Base-by-base conservation (phyloP, 2,797 vertebrate genomes). In the Cottoperca gobio region DNA sequence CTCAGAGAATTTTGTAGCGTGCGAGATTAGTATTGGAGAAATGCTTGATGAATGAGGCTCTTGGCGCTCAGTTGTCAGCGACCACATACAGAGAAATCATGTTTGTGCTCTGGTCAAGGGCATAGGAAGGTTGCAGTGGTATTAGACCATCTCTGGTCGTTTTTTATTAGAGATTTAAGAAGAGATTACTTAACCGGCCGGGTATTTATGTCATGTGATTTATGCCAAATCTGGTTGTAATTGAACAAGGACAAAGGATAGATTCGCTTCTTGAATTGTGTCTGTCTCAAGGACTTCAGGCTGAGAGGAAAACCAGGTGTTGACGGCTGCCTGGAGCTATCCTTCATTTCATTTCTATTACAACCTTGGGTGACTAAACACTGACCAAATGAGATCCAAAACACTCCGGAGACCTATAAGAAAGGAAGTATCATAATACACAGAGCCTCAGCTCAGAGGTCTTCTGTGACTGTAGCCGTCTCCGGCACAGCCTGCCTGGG, bases 281-380 rank as follows among this genome's bases (percentile, higher is more conserved):
- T 67, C 69, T 76, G n/a, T n/a, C n/a, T 80, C 49, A 69, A 64
- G 59, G 48, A 68, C 58, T 71, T 46, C 10, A 21, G 53, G 52
- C 48, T 39, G 59, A 50, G 40, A 69, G 46, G 54, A 60, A 75
- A 78, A 60, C 62, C 35, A 66, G 49, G 33, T 33, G 39, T 35
- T 59, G 53, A 52, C 26, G 57, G 52, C 39, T 83, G 80, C 75
- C 49, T 17, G 62, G 43, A 73, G 79, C 17, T 39, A n/a, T 67
- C 62, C 79, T 63, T 82, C 68, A 53, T 73, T 79, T 81, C 48
- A 66, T 76, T n/a, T 54, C 55, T 65, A 68, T 89, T 66, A 45
- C 73, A 80, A 86, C 83, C 82, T 26, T 24, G 81, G 78, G 83
- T 86, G 89, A 89, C 88, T 73, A 79, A 86, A 87, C 79, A 86